Evolutionary conservation across 2,888 invertebrate genomes (phyloP), one percentile per base, ranked within the genome.

Genomic region (Biston stratarius): DNA sequence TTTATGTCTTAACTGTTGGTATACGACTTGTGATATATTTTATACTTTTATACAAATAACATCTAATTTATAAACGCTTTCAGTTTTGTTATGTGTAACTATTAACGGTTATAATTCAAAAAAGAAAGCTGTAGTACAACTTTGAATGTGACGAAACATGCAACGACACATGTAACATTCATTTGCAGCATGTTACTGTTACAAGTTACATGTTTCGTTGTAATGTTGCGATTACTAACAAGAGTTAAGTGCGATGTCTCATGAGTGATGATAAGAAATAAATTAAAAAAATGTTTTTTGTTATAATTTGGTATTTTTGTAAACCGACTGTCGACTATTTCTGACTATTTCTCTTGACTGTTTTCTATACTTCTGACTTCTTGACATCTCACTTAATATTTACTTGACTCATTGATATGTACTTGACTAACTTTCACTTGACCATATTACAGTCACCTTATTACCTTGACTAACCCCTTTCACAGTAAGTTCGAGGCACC

Each of bases 171-270:
- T 53, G 67, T 68, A 72, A 74, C 67, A 62, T 67, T 55, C 67
- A 69, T 56, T 33, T 42, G 61, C 71, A 64, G 47, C 58, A 58
- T 59, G 59, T 67, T 59, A 51, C 47, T 38, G 70, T 75, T 73
- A 63, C 72, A 70, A 48, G 69, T 73, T 75, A 66, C 61, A n/a
- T 66, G 65, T 71, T 61, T 48, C 51, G 64, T 63, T 68, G 60
- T 15, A 36, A 74, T 52, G 57, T 47, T 67, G 79, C 80, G 76
- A 77, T 70, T 75, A 83, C 81, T 85, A 85, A 85, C 82, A 81
- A 79, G 80, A 81, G 84, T 87, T 88, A 92, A 92, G 93, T 93
- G 93, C 87, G 93, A 92, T 92, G 93, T 93, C 92, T 78, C 78
- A 82, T 77, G 80, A 83, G 79, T 82, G 80, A 81, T 73, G 73